Base-by-base conservation (phyloP, 1,140 invertebrate species). In the Neoseiulus cucumeris region DNA sequence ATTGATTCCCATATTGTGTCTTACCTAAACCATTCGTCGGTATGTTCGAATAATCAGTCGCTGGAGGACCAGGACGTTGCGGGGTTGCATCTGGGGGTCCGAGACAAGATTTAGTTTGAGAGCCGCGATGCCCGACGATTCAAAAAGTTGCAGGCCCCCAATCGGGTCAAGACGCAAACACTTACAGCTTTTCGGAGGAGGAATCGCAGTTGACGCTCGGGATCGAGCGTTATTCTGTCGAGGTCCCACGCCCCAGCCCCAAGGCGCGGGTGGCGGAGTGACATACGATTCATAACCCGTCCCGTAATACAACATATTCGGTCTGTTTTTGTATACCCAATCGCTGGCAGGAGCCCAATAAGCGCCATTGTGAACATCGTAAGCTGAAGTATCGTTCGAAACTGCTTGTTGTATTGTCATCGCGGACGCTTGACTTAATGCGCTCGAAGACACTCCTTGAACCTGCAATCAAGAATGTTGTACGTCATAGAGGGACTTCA, bases 221-320 rank as follows among this genome's bases (percentile, higher is more conserved):
- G 25, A 25, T 1, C 33, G 51, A 59, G 33, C 25, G 14, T 59
- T 25, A 18, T 59, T 59, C 2, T 59, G 51, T 18, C 51, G 51
- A 59, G 51, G 51, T 29, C 51, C 51, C 14, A 59, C 51, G 5
- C 51, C 51, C 51, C 51, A 59, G 4, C 51, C 51, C 51, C 51
- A 59, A 59, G 51, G 25, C 14, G 51, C 25, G 22, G 51, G 25
- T 20, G 25, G 51, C 22, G 33, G 25, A 14, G 25, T 33, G 33
- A 20, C 51, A 14, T 29, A 18, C 2, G 51, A 33, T 25, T 14
- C 51, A 33, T 59, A 59, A 6, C 33, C 33, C 9, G 33, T 39
- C 33, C 33, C 33, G 33, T 39, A 39, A 9, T 39, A 39, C 33
- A 39, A 9, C 33, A 39, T 39, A 9, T 39, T 39, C 33, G 33